Percentiles rank a stretch among this genome's conserved stretches.
Conservation (phyloP, 2,113 vertebrate genomes). For the Mobula birostris region DNA sequence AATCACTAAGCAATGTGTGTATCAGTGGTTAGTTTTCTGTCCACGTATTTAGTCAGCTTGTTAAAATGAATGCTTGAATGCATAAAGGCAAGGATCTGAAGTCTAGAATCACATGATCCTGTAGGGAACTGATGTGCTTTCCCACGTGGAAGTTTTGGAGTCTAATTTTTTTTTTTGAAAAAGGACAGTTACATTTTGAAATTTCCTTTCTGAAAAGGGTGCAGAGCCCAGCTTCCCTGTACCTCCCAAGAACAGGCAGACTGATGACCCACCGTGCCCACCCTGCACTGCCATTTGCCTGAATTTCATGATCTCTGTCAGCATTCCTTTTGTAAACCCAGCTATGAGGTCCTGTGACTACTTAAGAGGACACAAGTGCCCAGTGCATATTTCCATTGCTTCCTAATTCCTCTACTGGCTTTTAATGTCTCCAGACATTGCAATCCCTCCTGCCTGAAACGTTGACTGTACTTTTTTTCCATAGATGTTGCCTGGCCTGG, state of each 20-base stretch:
- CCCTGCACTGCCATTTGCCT: not conserved
- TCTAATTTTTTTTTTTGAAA: not conserved
- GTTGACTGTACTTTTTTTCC: too few relatives aligned
- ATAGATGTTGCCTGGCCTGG: too few relatives aligned
- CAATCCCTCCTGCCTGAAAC: too few relatives aligned
- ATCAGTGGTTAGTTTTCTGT: not conserved
- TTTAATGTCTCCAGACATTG: not conserved
- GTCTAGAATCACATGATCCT: not conserved
- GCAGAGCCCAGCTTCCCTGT: not conserved
- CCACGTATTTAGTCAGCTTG: not conserved
- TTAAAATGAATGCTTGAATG: not conserved
- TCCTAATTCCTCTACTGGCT: not conserved
- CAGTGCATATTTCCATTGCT: not conserved
- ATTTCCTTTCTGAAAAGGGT: not conserved
- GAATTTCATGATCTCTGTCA: not conserved
- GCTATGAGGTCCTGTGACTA: not conserved
- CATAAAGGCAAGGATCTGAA: not conserved
- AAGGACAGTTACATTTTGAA: not conserved
- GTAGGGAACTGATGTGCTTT: not conserved
- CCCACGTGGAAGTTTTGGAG: not conserved
- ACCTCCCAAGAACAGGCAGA: not conserved
- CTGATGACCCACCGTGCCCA: too few relatives aligned
- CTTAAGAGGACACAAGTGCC: not conserved
- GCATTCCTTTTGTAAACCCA: not conserved
- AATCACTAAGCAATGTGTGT: not conserved